Percentiles rank a stretch among this genome's conserved stretches.
phyloP scores from a whole-genome alignment of 2,113 vertebrate genomes.

The Strix aluco region DNA sequence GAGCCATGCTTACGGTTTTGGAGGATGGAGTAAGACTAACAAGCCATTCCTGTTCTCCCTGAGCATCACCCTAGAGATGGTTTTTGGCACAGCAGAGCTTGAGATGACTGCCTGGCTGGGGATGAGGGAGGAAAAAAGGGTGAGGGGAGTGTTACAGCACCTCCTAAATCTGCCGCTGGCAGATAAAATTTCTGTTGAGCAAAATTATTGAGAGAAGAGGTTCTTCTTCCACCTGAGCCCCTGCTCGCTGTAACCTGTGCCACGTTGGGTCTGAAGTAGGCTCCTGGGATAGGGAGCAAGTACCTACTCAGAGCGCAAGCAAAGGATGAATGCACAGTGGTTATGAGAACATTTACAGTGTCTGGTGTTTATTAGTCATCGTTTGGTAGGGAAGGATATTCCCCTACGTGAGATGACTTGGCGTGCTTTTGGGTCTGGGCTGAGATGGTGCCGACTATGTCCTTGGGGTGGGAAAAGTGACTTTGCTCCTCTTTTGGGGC shows the following conservation, averaged over 20 bases:
- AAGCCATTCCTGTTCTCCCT: background rate
- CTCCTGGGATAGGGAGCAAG: background rate
- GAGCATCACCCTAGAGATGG: background rate
- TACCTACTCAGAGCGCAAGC: background rate
- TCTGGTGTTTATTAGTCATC: constrained; percentile 24
- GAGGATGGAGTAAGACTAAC: background rate
- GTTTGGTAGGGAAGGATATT: background rate
- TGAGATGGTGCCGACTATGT: background rate
- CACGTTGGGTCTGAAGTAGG: background rate
- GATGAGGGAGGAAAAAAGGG: background rate
- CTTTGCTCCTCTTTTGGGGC: constrained; percentile 40
- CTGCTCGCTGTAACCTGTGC: background rate
- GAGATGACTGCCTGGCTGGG: background rate
- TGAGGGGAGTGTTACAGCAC: background rate
- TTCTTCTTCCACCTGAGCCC: background rate
- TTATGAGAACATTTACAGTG: background rate
- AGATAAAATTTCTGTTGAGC: background rate
- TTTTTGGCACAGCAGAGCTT: background rate
- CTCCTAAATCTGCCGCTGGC: background rate
- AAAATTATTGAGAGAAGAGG: background rate
- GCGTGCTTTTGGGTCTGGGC: background rate
- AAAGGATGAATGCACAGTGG: background rate
- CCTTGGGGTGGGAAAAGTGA: constrained; percentile 43
- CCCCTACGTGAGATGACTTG: background rate
- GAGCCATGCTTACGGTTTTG: background rate